A percentile compares a stretch with the other conserved stretches of the same genome.
phyloP scores from a whole-genome alignment of 2,888 invertebrate genomes.

The Oligia strigilis region DNA sequence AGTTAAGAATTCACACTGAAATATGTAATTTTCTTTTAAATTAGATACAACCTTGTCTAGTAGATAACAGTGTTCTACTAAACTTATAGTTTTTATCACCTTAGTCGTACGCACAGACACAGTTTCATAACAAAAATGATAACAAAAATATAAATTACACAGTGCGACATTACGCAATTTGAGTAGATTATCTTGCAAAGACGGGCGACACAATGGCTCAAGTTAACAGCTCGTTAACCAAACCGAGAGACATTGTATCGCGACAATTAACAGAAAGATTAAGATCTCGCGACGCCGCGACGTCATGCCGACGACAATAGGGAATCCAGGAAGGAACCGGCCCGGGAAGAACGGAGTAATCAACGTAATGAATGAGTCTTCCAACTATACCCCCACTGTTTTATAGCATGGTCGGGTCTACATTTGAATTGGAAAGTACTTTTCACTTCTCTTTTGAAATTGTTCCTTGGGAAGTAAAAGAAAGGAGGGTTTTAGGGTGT shows the following conservation, averaged over 20 bases:
- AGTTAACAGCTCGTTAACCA: constrained; percentile 85
- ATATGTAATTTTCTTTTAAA: constrained; percentile 20
- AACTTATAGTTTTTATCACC: constrained; percentile 30
- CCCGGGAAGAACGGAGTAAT: constrained; percentile 63
- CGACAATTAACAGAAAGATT: constrained; percentile 84
- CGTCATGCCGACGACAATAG: constrained; percentile 75
- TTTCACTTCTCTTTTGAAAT: constrained; percentile 51
- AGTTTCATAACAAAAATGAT: constrained; percentile 19
- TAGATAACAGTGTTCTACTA: constrained; percentile 41
- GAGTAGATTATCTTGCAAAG: constrained; percentile 60
- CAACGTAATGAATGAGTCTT: constrained; percentile 70
- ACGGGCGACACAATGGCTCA: constrained; percentile 77
- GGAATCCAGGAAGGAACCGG: constrained; percentile 64
- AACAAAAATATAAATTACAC: constrained; percentile 37
- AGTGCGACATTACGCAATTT: constrained; percentile 52
- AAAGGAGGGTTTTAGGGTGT: constrained; percentile 23
- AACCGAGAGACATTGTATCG: constrained; percentile 76
- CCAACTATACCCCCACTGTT: constrained; percentile 61
- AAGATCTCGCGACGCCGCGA: constrained; percentile 75
- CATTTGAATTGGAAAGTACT: constrained; percentile 60
- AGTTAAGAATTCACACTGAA: background rate
- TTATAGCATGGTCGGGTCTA: constrained; percentile 53
- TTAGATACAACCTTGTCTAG: constrained; percentile 43
- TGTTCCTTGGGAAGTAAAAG: constrained; percentile 38
- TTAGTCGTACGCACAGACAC: constrained; percentile 19